Base-by-base conservation (phyloP, 2,113 vertebrate species). In the Cyprinodon brontotheroides region DNA sequence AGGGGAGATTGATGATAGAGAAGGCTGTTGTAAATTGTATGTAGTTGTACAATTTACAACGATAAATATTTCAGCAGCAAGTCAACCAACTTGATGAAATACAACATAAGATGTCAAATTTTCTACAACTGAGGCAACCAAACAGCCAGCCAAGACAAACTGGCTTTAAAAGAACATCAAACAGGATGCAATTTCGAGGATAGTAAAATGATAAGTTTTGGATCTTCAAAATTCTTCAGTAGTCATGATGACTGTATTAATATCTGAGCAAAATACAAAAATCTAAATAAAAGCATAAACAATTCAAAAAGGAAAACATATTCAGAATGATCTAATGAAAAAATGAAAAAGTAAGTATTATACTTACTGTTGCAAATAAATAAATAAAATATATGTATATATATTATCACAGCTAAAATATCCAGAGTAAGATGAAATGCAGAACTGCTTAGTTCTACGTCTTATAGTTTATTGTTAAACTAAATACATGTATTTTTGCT, bases 21-120 rank as follows among this genome's bases (percentile, higher is more conserved):
- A 70, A 73, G 85, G 83, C 87, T 78, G 84, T 74, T 61, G 77
- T 83, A 85, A 89, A 89, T 89, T 89, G 84, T 84, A 72, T 65
- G 76, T 74, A 67, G 80, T 88, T 90, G 87, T 90, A 90, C 78
- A 89, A 87, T 85, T 61, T 71, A 80, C 29, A 2, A 29, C 29
- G 59, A 89, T 92, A 82, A 91, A 92, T 93, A 91, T 93, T 93
- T 93, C 60, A 89, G 76, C 9, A 81, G 84, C 65, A 37, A 86
- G 78, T 70, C 83, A 77, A 87, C 72, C 76, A 66, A 83, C 80
- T 82, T 80, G 85, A 80, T 76, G 83, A 88, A 85, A 86, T 66
- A 61, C 3, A 3, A 65, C 57, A 29, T 17, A 72, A 76, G 70
- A 72, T 73, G 81, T 72, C 65, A 48, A 47, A 78, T 78, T 80